Conservation (phyloP, 2,113 vertebrate species). For the Xiphophorus couchianus region DNA sequence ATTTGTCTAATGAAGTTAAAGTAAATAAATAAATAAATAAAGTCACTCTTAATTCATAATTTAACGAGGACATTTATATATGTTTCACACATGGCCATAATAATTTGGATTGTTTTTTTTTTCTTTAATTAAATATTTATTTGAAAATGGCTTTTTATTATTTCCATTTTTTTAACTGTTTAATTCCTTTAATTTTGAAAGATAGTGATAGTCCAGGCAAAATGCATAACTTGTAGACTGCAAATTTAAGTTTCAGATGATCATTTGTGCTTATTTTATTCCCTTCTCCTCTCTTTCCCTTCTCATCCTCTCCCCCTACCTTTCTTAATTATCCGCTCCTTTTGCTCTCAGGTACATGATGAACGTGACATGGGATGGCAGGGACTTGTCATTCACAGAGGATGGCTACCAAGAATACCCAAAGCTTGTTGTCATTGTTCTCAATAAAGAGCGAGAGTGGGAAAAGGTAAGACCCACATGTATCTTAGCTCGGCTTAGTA, state of each 20-base stretch:
- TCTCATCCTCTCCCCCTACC: background rate
- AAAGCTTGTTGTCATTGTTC: constrained; percentile 93
- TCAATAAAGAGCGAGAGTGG: constrained; percentile 95
- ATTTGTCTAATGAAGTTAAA: background rate
- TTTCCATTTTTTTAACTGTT: background rate
- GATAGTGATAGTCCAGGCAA: too few relatives aligned
- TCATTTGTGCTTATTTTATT: background rate
- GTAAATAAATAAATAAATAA: background rate
- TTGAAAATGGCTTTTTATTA: background rate
- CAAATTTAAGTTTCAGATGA: background rate
- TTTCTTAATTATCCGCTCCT: background rate
- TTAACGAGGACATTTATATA: background rate
- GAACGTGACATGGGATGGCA: constrained; percentile 97
- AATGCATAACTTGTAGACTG: too few relatives aligned
- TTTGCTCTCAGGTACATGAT: constrained; percentile 91
- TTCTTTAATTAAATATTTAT: background rate
- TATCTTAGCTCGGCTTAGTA: background rate
- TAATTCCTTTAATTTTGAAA: too few relatives aligned
- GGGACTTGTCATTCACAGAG: constrained; percentile 96
- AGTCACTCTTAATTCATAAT: background rate
- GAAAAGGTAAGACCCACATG: constrained; percentile 88
- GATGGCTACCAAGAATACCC: constrained; percentile 96
- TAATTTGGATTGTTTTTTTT: background rate
- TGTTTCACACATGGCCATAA: background rate
- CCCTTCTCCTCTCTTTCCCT: too few relatives aligned